These are phyloP conservation scores for Monoplex corrugatus DNA, from an alignment of 2,888 invertebrate genomes.

Conservation along the genomic window DNA sequence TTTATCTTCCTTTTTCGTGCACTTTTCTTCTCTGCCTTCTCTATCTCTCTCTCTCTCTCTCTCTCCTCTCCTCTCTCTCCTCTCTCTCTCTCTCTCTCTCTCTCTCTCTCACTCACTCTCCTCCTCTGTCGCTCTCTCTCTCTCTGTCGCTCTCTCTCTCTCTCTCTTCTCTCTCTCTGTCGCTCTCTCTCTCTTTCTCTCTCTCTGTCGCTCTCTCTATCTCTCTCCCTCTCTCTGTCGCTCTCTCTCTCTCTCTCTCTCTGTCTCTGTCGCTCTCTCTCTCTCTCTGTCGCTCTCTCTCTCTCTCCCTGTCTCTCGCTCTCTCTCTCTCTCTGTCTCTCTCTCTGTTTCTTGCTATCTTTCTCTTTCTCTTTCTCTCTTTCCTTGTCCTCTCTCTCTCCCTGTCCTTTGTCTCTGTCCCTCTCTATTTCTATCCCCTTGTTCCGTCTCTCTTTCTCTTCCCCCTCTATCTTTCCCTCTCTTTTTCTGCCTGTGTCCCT, in stretches of 20 bases:
- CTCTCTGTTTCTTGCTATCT: neutral
- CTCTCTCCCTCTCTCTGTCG: neutral
- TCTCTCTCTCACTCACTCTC: neutral
- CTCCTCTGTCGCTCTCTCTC: neutral
- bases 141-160: neutral
- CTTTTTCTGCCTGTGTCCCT: no score
- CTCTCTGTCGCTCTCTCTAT: no score
- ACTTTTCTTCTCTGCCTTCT: no score
- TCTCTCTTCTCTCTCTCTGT: neutral
- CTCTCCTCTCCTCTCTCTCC: neutral
- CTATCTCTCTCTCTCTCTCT: no score
- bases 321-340: neutral
- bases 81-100: neutral
- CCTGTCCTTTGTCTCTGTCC: no score
- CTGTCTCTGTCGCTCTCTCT: neutral
- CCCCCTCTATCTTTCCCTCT: no score
- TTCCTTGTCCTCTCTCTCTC: no score
- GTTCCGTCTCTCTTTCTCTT: no score
- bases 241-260: neutral
- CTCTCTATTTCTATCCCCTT: no score
- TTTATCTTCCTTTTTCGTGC: no score
- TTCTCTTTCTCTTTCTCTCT: neutral
- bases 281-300: constrained; percentile 3
- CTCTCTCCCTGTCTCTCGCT: neutral
- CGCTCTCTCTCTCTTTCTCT: neutral